Conservation (phyloP, 2,113 vertebrate species). For the Meriones unguiculatus region DNA sequence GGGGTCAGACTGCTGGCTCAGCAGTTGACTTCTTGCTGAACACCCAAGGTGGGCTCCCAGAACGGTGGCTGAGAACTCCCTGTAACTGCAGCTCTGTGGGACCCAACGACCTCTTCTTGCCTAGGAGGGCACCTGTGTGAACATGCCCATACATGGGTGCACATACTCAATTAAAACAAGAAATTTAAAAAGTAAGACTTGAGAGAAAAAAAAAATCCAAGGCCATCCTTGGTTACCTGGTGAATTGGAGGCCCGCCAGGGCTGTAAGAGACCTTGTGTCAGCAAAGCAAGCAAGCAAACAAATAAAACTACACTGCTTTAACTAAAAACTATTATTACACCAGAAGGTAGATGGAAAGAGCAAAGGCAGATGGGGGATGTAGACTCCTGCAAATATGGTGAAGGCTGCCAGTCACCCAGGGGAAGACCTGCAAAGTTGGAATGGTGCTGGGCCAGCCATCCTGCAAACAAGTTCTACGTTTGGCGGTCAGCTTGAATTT, state of each 20-base stretch:
- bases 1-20: not conserved
- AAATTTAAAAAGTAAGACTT: not conserved
- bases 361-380: slow-evolving; percentile 1
- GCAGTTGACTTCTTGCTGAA: not conserved
- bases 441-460: not conserved
- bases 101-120: not conserved
- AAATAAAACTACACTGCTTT: not conserved
- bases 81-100: not conserved
- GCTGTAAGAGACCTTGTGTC: not conserved
- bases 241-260: not conserved
- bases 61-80: not conserved
- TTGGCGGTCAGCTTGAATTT: not conserved
- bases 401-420: not conserved
- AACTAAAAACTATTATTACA: slow-evolving; percentile 8
- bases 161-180: not conserved
- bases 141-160: too few species aligned
- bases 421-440: not conserved
- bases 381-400: not conserved
- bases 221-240: not conserved
- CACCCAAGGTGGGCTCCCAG: not conserved
- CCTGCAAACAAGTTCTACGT: not conserved
- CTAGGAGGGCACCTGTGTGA: too few species aligned
- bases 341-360: not conserved
- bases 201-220: not conserved
- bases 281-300: not conserved